Percentiles rank a stretch among this genome's conserved stretches.
These are phyloP conservation scores for Larimichthys crocea DNA, from an alignment of 2,113 vertebrate genomes.

Conservation along the genomic window DNA sequence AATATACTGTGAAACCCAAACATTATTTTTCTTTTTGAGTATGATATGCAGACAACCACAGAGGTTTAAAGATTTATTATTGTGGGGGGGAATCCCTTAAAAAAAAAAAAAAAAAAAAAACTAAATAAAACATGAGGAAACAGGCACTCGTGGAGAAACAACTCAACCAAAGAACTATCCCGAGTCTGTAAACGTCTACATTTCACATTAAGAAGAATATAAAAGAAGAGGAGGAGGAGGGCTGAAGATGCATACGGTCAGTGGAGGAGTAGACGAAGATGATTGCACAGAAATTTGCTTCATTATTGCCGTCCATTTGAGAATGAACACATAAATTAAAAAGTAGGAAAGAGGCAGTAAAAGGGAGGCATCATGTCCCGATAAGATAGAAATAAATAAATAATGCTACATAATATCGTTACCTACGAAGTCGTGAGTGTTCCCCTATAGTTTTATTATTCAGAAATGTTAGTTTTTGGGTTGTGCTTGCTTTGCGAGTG, in stretches of 20 bases:
- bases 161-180: slow-evolving; percentile 20
- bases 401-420: slow-evolving; percentile 63
- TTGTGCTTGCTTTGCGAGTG: slow-evolving; percentile 61
- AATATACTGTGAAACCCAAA: slow-evolving; percentile 80
- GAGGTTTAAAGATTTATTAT: slow-evolving; percentile 75
- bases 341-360: slow-evolving; percentile 23
- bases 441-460: neutral
- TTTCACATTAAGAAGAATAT: slow-evolving; percentile 32
- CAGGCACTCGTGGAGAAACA: slow-evolving; percentile 51
- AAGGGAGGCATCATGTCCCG: slow-evolving; percentile 5
- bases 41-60: slow-evolving; percentile 85
- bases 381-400: slow-evolving; percentile 58
- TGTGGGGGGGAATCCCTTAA: slow-evolving; percentile 37
- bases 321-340: slow-evolving; percentile 15
- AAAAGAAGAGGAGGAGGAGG: neutral
- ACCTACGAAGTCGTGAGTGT: slow-evolving; percentile 29
- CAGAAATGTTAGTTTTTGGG: slow-evolving; percentile 38
- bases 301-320: slow-evolving; percentile 64
- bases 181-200: slow-evolving; percentile 49
- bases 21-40: slow-evolving; percentile 71
- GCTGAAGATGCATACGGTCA: slow-evolving; percentile 2
- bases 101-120: too few relatives aligned
- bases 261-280: neutral
- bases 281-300: slow-evolving; percentile 39
- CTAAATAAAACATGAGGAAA: neutral